Conservation (phyloP, 2,888 invertebrate species). For the Apamea anceps region DNA sequence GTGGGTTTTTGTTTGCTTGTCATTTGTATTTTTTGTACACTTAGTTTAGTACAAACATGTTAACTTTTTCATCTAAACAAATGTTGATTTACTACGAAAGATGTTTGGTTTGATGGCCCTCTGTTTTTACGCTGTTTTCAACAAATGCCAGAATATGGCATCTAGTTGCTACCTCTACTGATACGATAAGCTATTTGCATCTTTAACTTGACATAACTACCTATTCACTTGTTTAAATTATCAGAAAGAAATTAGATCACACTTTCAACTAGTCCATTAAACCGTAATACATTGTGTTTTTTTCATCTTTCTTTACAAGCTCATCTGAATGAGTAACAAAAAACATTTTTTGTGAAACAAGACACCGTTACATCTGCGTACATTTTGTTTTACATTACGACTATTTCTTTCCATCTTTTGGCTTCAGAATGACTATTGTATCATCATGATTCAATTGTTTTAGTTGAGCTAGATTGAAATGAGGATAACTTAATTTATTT, state of each 20-base stretch:
- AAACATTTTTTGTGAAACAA: conserved; percentile 54
- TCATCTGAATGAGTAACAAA: conserved; percentile 44
- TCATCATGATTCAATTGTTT: conserved; percentile 53
- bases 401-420: conserved; percentile 45
- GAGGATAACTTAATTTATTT: conserved; percentile 11
- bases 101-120: background rate
- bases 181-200: background rate
- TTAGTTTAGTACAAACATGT: conserved; percentile 45
- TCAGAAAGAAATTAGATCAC: conserved; percentile 21
- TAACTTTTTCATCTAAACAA: conserved; percentile 21
- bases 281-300: conserved; percentile 28
- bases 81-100: conserved; percentile 27
- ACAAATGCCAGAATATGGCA: background rate
- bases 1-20: conserved; percentile 47
- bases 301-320: conserved; percentile 49
- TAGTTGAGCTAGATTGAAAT: conserved; percentile 28
- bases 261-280: conserved; percentile 37
- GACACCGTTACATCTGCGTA: conserved; percentile 59
- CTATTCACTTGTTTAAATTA: background rate
- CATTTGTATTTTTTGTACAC: conserved; percentile 40
- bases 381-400: conserved; percentile 55
- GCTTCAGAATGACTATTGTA: conserved; percentile 40
- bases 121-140: conserved; percentile 2
- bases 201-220: background rate
- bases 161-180: background rate